Conservation (phyloP, 2,888 invertebrate species). For the Drosophila villosipedis region DNA sequence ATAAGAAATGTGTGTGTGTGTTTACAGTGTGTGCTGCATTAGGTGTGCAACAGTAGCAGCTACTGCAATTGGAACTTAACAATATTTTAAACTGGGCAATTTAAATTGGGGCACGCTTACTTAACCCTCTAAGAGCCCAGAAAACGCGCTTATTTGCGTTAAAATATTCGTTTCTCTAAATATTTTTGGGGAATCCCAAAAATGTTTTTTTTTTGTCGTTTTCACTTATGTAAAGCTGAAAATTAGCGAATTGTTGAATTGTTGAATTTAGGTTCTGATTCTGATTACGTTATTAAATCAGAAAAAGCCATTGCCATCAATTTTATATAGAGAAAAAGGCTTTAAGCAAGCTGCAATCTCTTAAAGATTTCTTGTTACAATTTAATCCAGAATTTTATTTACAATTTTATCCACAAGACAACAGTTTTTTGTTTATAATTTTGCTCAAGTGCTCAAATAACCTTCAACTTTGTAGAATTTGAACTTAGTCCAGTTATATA, state of each 20-base stretch:
- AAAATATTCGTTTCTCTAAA: not conserved
- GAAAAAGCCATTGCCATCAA: accelerated
- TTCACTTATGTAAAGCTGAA: too few species aligned
- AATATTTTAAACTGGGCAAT: not conserved
- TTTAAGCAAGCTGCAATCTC: not conserved
- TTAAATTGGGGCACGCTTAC: not conserved
- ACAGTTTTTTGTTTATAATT: not conserved
- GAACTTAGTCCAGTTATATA: not conserved
- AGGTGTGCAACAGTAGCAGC: slow-evolving; percentile 11
- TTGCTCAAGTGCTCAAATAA: not conserved
- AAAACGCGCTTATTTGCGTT: not conserved
- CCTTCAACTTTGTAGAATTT: not conserved
- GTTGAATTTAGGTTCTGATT: not conserved
- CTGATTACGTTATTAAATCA: not conserved
- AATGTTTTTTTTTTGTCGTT: not conserved
- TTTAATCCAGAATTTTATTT: not conserved
- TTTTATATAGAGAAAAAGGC: not conserved
- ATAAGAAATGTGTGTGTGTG: not conserved
- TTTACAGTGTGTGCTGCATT: not conserved
- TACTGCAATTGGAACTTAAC: not conserved
- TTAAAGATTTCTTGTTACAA: not conserved
- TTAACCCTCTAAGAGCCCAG: not conserved
- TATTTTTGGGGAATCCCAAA: not conserved
- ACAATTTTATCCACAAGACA: not conserved
- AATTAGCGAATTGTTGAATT: not conserved